phyloP scores from a whole-genome alignment of 2,888 invertebrate genomes.

The Stegophylla sp. region DNA sequence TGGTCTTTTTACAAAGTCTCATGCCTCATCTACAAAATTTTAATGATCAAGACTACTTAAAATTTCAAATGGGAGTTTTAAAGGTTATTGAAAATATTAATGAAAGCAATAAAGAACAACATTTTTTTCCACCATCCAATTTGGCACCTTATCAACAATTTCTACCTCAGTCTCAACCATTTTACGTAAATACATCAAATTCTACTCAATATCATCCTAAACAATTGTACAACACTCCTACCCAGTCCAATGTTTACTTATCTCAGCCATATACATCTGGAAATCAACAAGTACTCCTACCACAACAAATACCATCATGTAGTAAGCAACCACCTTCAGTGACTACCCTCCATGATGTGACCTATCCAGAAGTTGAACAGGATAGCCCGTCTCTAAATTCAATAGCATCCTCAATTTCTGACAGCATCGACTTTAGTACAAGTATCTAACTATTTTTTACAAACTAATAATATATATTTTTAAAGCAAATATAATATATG shows the following conservation, averaged over 20 bases:
- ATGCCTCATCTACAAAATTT: constrained; percentile 27
- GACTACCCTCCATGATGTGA: constrained; percentile 17
- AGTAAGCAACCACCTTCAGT: constrained; percentile 32
- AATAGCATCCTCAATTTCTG: constrained; percentile 29
- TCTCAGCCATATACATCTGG: constrained; percentile 48
- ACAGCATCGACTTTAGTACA: constrained; percentile 40
- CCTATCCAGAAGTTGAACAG: constrained; percentile 38
- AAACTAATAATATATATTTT: too few relatives aligned
- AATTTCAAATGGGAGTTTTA: constrained; percentile 31
- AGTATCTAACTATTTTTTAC: constrained; percentile 1
- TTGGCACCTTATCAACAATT: constrained; percentile 31
- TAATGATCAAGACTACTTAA: constrained; percentile 35
- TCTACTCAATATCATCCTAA: constrained; percentile 44
- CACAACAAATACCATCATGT: constrained; percentile 39
- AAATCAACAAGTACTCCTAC: constrained; percentile 36
- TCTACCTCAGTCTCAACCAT: too few relatives aligned
- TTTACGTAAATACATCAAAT: constrained; percentile 42
- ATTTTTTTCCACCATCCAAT: constrained; percentile 27
- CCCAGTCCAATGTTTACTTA: constrained; percentile 36
- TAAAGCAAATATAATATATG: too few relatives aligned
- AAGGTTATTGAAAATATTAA: constrained; percentile 33
- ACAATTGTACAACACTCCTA: constrained; percentile 44
- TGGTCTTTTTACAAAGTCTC: constrained; percentile 34
- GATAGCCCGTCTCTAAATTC: constrained; percentile 39
- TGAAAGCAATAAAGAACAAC: constrained; percentile 45